phyloP scores from a whole-genome alignment of 2,113 vertebrate species.

The Vireo altiloquus region DNA sequence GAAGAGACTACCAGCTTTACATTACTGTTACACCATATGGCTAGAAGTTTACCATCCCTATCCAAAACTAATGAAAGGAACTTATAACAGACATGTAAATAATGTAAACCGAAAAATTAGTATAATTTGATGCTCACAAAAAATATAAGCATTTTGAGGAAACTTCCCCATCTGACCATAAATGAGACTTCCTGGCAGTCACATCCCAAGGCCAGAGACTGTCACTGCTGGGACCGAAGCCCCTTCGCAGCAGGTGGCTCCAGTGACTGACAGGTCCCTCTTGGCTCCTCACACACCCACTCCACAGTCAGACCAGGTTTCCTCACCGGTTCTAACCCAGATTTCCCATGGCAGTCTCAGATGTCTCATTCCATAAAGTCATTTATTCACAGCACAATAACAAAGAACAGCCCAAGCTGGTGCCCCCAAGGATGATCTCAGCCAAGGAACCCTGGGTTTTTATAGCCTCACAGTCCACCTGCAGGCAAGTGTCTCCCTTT shows the following conservation, averaged over 20 bases:
- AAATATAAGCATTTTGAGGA: not conserved
- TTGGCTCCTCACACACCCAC: not conserved
- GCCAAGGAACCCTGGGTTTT: not conserved
- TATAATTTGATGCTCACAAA: not conserved
- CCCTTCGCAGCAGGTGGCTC: fast-evolving
- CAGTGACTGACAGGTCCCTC: fast-evolving
- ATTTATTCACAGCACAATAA: not conserved
- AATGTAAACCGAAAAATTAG: not conserved
- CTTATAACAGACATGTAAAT: not conserved
- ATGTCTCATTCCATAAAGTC: not conserved
- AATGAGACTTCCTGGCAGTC: not conserved
- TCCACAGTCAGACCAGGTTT: not conserved
- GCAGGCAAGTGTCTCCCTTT: not conserved
- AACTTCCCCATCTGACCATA: not conserved
- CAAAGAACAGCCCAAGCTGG: fast-evolving
- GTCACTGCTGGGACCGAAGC: not conserved
- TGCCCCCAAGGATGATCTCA: not conserved
- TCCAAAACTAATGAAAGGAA: not conserved
- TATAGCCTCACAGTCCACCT: fast-evolving
- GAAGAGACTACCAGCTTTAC: not conserved
- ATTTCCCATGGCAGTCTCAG: not conserved
- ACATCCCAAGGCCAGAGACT: not conserved
- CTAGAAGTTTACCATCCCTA: not conserved
- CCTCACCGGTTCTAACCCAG: fast-evolving
- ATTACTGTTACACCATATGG: fast-evolving